A percentile compares a stretch with the other conserved stretches of the same genome.
phyloP scores from a whole-genome alignment of 2,888 invertebrate genomes.

The Eupelmus urozonus region DNA sequence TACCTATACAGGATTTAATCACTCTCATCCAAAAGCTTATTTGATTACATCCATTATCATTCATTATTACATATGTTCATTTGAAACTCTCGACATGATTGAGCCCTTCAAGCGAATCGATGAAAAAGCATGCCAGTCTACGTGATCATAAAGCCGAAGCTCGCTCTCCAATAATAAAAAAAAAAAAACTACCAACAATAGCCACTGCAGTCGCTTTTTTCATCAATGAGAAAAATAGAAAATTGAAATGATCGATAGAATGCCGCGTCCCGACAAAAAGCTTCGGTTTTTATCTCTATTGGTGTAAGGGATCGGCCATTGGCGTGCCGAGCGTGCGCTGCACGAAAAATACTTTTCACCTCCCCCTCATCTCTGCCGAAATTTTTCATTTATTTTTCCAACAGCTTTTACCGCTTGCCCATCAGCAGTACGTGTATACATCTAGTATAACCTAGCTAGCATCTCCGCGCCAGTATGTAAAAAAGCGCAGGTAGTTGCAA shows the following conservation, averaged over 20 bases:
- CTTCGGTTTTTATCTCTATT: slow-evolving; percentile 23
- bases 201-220: slow-evolving; percentile 6
- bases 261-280: slow-evolving; percentile 26
- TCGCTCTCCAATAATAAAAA: background rate
- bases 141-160: background rate
- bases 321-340: too few species aligned
- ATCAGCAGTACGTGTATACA: too few species aligned
- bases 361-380: slow-evolving; percentile 5
- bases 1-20: background rate
- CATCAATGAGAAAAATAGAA: slow-evolving; percentile 30
- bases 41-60: background rate
- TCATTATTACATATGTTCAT: background rate
- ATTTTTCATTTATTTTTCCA: slow-evolving; percentile 40
- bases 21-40: background rate
- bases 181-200: slow-evolving; percentile 2
- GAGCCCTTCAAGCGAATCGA: background rate
- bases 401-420: background rate
- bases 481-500: background rate
- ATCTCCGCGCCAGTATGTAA: too few species aligned
- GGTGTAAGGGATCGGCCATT: background rate
- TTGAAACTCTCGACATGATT: background rate
- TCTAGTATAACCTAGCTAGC: too few species aligned
- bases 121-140: background rate
- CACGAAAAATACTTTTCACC: slow-evolving; percentile 19
- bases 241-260: too few species aligned